Evolutionary conservation across 1,140 invertebrate genomes (phyloP).

Genomic region (Polyergus mexicanus): DNA sequence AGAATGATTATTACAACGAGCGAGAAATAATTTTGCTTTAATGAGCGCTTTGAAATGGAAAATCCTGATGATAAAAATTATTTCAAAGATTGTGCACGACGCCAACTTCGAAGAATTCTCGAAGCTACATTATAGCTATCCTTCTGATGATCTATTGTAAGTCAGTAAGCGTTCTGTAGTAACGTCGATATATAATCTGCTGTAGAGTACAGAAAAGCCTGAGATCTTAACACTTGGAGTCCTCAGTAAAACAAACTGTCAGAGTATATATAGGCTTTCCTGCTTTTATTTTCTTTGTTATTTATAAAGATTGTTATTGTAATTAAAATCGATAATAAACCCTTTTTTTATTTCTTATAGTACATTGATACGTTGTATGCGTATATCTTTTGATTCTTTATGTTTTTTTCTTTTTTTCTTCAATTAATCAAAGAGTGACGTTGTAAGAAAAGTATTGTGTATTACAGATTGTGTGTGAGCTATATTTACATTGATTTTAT

Average conservation of each 20-base stretch:
- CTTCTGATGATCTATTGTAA: conserved; percentile 31
- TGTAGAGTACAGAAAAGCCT: not conserved
- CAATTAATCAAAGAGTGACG: not conserved
- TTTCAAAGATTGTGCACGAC: conserved; percentile 14
- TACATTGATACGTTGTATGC: not conserved
- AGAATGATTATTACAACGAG: not conserved
- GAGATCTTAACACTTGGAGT: not conserved
- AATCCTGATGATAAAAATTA: not conserved
- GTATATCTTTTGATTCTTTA: not conserved
- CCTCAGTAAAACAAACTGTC: not conserved
- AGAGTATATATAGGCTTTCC: not conserved
- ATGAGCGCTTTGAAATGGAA: not conserved
- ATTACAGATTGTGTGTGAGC: too few relatives aligned
- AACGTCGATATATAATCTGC: conserved; percentile 55
- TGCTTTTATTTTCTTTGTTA: not conserved
- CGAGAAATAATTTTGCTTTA: not conserved
- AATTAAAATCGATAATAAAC: not conserved
- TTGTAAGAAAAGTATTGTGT: not conserved
- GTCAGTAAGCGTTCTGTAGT: conserved; percentile 28
- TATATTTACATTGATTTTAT: not conserved
- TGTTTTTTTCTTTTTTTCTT: not conserved
- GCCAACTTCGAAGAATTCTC: conserved; percentile 44
- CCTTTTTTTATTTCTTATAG: not conserved
- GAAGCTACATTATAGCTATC: conserved; percentile 10
- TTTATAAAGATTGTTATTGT: not conserved